Evolutionary conservation across 2,888 invertebrate genomes (phyloP), one percentile per base, ranked within the genome.

Genomic region (Agrilus cyanescens): DNA sequence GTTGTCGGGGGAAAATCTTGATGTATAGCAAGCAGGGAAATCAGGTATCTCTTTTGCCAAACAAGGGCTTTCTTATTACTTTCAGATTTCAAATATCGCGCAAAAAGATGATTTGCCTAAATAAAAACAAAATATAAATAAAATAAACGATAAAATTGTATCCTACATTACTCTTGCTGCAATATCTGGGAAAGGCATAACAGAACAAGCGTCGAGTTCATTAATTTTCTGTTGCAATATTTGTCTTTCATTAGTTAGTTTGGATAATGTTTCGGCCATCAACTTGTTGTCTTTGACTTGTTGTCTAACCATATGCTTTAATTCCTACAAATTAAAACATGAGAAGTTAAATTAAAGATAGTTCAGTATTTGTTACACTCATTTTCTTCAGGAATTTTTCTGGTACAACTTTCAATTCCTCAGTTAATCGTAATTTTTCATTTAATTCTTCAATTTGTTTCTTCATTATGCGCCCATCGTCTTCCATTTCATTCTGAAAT

Each of bases 11-110:
- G 52, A 37, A 52, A 51, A 41, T 45, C 48, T 43, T 60, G 58
- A 44, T 63, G 62, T 40, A 65, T 71, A 1, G 67, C 63, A 35
- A 87, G 60, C 45, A 85, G 75, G 12, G 82, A 73, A 49, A 86
- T 73, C 41, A 95, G 68, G 64, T 91, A 94, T 14, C 83, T 76
- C 67, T 95, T 95, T 70, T 95, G 95, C 75, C 85, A 93, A 40
- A 85, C 77, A 41, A 95, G 70, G 12, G 91, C 86, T 62, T 90
- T 91, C 45, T 86, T 77, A 55, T 84, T 85, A 58, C 90, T 89
- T 60, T 93, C 87, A 4, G 85, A 76, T 29, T 86, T 74, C 51
- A 90, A 68, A 60, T 82, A 87, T 55, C 78, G 78, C 10, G 76
- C 76, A 47, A 80, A 74, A 46, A 80, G 63, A 49, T 76, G 73